phyloP scores from a whole-genome alignment of 1,140 invertebrate genomes.

The Metopolophium dirhodum region DNA sequence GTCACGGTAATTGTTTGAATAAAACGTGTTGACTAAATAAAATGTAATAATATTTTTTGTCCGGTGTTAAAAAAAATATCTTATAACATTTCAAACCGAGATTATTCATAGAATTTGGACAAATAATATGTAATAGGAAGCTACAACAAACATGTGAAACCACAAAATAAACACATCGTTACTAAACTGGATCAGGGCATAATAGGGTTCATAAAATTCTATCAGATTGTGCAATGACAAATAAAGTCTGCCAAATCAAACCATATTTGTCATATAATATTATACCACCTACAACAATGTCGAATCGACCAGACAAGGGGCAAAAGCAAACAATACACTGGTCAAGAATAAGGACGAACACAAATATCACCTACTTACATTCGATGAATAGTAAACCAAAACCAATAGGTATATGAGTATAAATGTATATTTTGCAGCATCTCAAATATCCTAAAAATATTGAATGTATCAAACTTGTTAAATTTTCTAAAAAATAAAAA shows the following conservation, averaged over 20 bases:
- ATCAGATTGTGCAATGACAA: not conserved
- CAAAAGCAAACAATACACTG: not conserved
- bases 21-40: not conserved
- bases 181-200: not conserved
- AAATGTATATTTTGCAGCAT: not conserved
- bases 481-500: not conserved
- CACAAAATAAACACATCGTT: not conserved
- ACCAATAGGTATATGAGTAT: not conserved
- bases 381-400: slow-evolving; percentile 12
- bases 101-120: not conserved
- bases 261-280: not conserved
- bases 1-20: too few species aligned
- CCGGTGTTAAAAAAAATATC: not conserved
- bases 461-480: not conserved
- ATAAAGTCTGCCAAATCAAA: not conserved
- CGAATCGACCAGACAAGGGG: not conserved
- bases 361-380: not conserved
- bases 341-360: not conserved
- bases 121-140: not conserved
- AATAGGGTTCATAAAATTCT: not conserved
- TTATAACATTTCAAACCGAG: not conserved
- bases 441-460: not conserved
- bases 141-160: not conserved
- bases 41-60: too few species aligned
- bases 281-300: not conserved